phyloP scores from a whole-genome alignment of 1,140 invertebrate genomes.

The Zaprionus ghesquierei region DNA sequence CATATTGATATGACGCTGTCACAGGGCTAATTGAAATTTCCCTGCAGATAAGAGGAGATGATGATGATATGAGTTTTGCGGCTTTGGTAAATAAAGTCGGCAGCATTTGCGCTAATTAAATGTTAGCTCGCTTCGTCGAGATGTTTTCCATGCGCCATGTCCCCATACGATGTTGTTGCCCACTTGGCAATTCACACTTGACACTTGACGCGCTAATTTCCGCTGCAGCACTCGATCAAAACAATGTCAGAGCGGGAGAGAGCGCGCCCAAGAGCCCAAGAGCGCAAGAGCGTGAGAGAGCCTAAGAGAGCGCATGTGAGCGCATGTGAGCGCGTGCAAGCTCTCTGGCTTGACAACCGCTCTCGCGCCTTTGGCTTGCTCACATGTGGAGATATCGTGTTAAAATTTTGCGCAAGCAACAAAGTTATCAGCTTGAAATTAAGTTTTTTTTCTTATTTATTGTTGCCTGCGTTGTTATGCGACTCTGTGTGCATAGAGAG shows the following conservation, averaged over 20 bases:
- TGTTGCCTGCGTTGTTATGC: slow-evolving; percentile 47
- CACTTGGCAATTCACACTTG: slow-evolving; percentile 77
- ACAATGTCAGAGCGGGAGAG: slow-evolving; percentile 7
- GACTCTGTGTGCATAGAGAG: slow-evolving; percentile 10
- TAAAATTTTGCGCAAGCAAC: slow-evolving; percentile 71
- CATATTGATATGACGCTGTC: neutral
- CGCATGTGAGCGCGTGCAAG: neutral
- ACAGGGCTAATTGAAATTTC: neutral
- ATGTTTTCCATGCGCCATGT: slow-evolving; percentile 65
- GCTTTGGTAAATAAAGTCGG: slow-evolving; percentile 51
- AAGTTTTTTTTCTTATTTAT: slow-evolving; percentile 65
- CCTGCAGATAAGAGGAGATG: neutral
- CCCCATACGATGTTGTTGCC: slow-evolving; percentile 69
- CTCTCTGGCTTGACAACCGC: slow-evolving; percentile 6
- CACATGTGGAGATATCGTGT: slow-evolving; percentile 68
- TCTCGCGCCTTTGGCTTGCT: neutral
- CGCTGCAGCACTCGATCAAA: slow-evolving; percentile 49
- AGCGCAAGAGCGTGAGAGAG: neutral
- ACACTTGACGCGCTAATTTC: slow-evolving; percentile 74
- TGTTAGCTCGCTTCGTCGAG: slow-evolving; percentile 27
- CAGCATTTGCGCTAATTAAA: slow-evolving; percentile 57
- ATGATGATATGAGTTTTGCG: too few species aligned
- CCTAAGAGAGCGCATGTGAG: neutral
- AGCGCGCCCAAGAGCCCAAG: neutral
- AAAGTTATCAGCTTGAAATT: slow-evolving; percentile 73